Evolutionary conservation across 2,888 invertebrate genomes (phyloP).

Genomic region (Ennomos quercinarius): DNA sequence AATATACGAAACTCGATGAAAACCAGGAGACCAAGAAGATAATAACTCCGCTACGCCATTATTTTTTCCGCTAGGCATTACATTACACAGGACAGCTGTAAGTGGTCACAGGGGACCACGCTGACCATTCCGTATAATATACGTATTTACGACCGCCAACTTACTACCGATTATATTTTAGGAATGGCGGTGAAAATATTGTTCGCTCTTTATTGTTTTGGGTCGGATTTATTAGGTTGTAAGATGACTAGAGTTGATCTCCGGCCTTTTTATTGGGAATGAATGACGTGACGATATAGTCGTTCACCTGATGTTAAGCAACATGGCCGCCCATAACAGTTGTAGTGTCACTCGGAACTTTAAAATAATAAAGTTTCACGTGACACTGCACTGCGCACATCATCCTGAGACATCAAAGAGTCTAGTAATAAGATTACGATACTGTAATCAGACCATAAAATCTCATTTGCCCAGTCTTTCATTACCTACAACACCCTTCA

Average conservation of each 20-base stretch:
- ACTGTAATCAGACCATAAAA: no score
- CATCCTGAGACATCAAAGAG: no score
- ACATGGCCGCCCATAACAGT: no score
- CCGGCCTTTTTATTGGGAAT: no score
- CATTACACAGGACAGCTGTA: slow-evolving; percentile 45
- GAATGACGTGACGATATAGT: no score
- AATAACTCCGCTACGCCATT: slow-evolving; percentile 21
- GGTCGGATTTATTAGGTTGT: slow-evolving; percentile 28
- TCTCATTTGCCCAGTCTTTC: no score
- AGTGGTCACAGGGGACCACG: slow-evolving; percentile 59
- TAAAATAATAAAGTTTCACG: no score
- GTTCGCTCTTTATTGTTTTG: slow-evolving; percentile 30
- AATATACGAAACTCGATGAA: background rate
- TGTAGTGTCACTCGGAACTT: no score
- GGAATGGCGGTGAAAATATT: slow-evolving; percentile 27
- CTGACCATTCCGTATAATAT: slow-evolving; percentile 64
- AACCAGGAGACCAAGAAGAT: slow-evolving; percentile 6
- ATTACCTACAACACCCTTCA: no score
- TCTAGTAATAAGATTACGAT: no score
- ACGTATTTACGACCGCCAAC: slow-evolving; percentile 59
- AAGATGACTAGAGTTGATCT: slow-evolving; percentile 9
- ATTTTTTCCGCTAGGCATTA: slow-evolving; percentile 36
- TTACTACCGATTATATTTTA: slow-evolving; percentile 36
- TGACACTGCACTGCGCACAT: no score
- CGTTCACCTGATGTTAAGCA: no score